A percentile compares a stretch with the other conserved stretches of the same genome.
These are phyloP conservation scores for Neoascia interrupta DNA, from an alignment of 2,888 invertebrate genomes.

Conservation along the genomic window DNA sequence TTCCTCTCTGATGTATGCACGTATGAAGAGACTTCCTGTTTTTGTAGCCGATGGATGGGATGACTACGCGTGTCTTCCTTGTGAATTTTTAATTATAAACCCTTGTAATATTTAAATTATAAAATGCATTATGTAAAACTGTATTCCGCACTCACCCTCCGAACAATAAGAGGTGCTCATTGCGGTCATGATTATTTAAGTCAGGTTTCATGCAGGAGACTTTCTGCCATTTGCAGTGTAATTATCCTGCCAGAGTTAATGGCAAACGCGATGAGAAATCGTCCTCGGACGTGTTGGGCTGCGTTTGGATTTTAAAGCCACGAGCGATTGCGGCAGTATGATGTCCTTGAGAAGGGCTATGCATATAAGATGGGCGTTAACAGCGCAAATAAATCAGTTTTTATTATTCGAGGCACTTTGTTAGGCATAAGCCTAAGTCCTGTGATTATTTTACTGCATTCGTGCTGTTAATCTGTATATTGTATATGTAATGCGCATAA, in stretches of 20 bases:
- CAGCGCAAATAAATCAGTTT: constrained; percentile 12
- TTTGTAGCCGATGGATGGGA: neutral
- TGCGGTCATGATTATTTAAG: constrained; percentile 47
- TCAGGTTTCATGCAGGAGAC: constrained; percentile 29
- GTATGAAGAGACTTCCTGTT: neutral
- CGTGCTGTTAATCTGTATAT: too few relatives aligned
- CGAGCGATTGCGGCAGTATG: neutral
- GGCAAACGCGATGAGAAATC: constrained; percentile 53
- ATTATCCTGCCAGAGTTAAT: constrained; percentile 57
- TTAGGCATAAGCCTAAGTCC: too few relatives aligned
- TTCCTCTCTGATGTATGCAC: neutral
- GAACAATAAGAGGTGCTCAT: neutral
- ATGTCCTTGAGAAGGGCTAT: constrained; percentile 35
- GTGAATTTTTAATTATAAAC: constrained; percentile 48
- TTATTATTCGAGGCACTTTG: constrained; percentile 16
- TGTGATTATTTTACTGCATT: constrained; percentile 12
- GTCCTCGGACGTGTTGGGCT: constrained; percentile 37
- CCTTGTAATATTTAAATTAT: neutral
- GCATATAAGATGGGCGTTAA: constrained; percentile 55
- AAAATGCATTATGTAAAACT: too few relatives aligned
- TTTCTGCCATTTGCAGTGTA: constrained; percentile 49
- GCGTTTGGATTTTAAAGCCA: constrained; percentile 15
- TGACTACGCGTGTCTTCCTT: constrained; percentile 37
- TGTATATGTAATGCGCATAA: too few relatives aligned
- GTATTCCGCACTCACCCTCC: too few relatives aligned